These are phyloP conservation scores for Labia minor DNA, from an alignment of 2,888 invertebrate genomes.

Conservation along the genomic window DNA sequence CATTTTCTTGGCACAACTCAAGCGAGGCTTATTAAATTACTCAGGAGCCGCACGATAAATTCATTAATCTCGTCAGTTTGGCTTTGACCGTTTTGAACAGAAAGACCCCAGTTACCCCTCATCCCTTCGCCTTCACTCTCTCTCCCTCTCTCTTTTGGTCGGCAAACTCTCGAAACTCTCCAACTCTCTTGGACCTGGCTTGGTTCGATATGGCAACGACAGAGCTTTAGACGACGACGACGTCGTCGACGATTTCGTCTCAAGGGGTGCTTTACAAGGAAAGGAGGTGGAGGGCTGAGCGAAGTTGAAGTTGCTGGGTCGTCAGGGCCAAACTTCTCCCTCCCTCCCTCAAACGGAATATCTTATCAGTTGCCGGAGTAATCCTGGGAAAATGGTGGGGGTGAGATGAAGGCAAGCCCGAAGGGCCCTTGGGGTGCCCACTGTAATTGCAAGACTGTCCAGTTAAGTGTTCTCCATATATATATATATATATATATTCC, in stretches of 20 bases:
- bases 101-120: not conserved
- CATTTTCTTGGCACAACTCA: slow-evolving; percentile 13
- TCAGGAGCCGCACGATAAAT: slow-evolving; percentile 13
- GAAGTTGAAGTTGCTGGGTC: slow-evolving; percentile 13
- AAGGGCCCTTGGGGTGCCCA: not conserved
- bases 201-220: slow-evolving; percentile 13
- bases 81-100: slow-evolving; percentile 13
- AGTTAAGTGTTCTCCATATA: slow-evolving; percentile 4
- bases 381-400: not conserved
- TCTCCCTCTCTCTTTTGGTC: not conserved
- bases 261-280: slow-evolving; percentile 4
- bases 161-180: not conserved
- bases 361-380: slow-evolving; percentile 7
- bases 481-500: slow-evolving; percentile 13
- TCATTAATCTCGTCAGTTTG: slow-evolving; percentile 13
- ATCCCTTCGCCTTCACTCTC: not conserved
- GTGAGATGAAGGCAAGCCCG: not conserved
- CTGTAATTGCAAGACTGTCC: slow-evolving; percentile 13
- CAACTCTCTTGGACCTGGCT: not conserved
- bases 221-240: slow-evolving; percentile 7
- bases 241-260: not conserved
- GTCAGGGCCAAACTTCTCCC: slow-evolving; percentile 7
- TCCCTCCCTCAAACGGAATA: slow-evolving; percentile 1
- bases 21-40: slow-evolving; percentile 13
- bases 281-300: not conserved